phyloP scores from a whole-genome alignment of 2,888 invertebrate species.

The Tryphoninae sp. region DNA sequence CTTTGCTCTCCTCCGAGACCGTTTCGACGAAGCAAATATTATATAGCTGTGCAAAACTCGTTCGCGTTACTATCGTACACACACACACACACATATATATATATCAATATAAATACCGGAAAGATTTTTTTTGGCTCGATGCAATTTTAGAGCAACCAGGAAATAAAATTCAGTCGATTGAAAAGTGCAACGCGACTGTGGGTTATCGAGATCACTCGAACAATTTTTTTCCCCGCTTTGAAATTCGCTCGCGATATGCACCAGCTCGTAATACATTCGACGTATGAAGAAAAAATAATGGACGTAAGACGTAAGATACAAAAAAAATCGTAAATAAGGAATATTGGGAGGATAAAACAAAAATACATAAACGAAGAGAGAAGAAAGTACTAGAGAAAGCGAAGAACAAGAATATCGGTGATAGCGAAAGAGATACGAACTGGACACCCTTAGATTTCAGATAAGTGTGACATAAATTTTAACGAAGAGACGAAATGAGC shows the following conservation, averaged over 20 bases:
- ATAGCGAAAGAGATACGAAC: conserved; percentile 14
- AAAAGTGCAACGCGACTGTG: neutral
- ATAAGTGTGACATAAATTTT: conserved; percentile 26
- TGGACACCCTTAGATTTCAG: neutral
- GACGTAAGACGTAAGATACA: neutral
- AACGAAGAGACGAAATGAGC: conserved; percentile 35
- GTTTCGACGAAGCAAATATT: conserved; percentile 59
- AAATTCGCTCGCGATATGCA: neutral
- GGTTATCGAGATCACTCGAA: neutral
- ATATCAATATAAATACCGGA: neutral
- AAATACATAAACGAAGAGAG: neutral
- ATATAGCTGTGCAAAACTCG: conserved; percentile 57
- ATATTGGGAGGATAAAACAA: neutral
- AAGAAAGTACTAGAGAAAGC: conserved; percentile 1
- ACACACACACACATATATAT: neutral
- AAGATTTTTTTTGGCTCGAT: conserved; percentile 23
- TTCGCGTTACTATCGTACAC: conserved; percentile 38
- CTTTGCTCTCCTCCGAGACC: conserved; percentile 37
- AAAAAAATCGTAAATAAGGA: conserved; percentile 9
- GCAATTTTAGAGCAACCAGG: conserved; percentile 55
- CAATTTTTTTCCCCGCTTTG: conserved; percentile 1
- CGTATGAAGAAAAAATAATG: neutral
- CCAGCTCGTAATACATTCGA: neutral
- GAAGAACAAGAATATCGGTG: neutral
- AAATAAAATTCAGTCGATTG: conserved; percentile 44